Evolutionary conservation across 2,888 invertebrate genomes (phyloP).

Genomic region (Phorcus lineatus): DNA sequence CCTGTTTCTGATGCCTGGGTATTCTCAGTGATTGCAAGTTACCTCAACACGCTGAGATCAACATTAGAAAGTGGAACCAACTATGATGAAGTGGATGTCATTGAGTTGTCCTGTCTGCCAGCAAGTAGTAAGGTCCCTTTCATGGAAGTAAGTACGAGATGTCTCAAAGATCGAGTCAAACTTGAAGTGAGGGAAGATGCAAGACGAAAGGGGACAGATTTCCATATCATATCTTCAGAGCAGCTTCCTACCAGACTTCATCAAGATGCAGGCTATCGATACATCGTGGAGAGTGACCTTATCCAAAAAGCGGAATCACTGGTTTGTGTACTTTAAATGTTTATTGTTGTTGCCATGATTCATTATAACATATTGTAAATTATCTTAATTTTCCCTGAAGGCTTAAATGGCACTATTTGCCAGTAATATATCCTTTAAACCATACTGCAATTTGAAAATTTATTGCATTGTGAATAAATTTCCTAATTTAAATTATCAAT

Average conservation of each 20-base stretch:
- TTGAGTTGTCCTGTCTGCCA: conserved; percentile 7
- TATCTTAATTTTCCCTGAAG: no score
- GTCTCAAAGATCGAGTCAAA: not conserved
- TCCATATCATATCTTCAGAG: not conserved
- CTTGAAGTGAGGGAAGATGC: not conserved
- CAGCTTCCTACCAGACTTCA: not conserved
- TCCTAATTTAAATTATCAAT: no score
- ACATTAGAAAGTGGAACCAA: not conserved
- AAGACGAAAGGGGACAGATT: not conserved
- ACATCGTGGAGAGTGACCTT: not conserved
- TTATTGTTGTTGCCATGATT: no score
- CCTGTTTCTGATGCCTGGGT: not conserved
- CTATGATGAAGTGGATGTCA: not conserved
- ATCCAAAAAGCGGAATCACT: not conserved
- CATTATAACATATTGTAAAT: no score
- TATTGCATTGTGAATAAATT: no score
- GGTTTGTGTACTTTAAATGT: not conserved
- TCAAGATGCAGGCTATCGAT: not conserved
- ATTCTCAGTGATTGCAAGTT: not conserved
- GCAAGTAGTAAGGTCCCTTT: not conserved
- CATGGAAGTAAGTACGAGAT: not conserved
- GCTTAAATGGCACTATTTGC: no score
- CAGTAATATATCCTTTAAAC: no score
- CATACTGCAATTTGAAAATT: no score
- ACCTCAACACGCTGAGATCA: conserved; percentile 17